phyloP scores from a whole-genome alignment of 2,797 vertebrate species.

The Novumbra hubbsi region DNA sequence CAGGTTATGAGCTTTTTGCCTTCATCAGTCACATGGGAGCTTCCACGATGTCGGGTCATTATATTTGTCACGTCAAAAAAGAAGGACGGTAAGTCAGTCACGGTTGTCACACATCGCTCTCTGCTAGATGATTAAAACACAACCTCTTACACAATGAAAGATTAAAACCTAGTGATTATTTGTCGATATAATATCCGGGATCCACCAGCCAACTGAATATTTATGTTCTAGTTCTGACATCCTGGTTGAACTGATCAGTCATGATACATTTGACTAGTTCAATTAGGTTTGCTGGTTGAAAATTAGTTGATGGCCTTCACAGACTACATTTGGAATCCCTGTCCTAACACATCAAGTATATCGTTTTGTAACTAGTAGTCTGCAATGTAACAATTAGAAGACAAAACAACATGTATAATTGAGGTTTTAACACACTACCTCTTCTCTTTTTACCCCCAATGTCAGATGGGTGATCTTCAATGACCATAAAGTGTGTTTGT shows the following conservation, averaged over 20 bases:
- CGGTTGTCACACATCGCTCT: neutral
- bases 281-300: neutral
- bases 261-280: neutral
- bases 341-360: neutral
- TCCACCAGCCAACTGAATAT: neutral
- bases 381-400: neutral
- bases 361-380: neutral
- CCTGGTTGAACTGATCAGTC: neutral
- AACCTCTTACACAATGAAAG: neutral
- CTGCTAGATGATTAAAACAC: neutral
- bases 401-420: neutral
- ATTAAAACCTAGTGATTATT: neutral
- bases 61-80: conserved; percentile 97
- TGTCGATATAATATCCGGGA: neutral
- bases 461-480: conserved; percentile 98
- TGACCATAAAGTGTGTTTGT: conserved; percentile 96
- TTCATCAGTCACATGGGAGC: conserved; percentile 99
- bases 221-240: neutral
- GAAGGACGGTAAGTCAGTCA: conserved; percentile 86
- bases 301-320: neutral
- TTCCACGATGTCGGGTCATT: conserved; percentile 98
- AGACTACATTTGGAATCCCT: neutral
- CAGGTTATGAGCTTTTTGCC: conserved; percentile 94
- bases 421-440: neutral
- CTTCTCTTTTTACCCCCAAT: conserved; percentile 12